phyloP scores from a whole-genome alignment of 2,888 invertebrate genomes.

The Melinaea menophilus region DNA sequence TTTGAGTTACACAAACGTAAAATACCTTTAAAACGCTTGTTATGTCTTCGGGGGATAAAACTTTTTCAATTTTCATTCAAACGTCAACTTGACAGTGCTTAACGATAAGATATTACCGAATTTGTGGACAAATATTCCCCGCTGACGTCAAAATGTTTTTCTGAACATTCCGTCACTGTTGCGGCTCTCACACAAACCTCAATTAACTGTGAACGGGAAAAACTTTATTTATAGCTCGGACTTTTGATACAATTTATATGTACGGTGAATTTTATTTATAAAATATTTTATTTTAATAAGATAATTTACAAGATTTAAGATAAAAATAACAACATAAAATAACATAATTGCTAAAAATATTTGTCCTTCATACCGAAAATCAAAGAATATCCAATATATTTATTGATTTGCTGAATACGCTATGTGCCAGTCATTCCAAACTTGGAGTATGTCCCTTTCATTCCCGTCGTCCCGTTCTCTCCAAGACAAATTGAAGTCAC shows the following conservation, averaged over 20 bases:
- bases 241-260: background rate
- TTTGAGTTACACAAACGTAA: conserved; percentile 28
- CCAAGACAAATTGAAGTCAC: conserved; percentile 52
- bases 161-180: background rate
- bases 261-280: background rate
- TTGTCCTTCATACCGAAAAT: background rate
- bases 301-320: too few relatives aligned
- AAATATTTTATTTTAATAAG: too few relatives aligned
- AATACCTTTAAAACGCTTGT: conserved; percentile 46
- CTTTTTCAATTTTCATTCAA: conserved; percentile 70
- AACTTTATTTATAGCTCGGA: background rate
- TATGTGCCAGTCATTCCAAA: conserved; percentile 26
- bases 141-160: conserved; percentile 36
- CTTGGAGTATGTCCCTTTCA: conserved; percentile 33
- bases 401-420: conserved; percentile 10
- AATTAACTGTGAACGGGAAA: background rate
- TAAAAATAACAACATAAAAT: too few relatives aligned
- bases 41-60: conserved; percentile 52
- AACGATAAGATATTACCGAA: conserved; percentile 48
- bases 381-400: conserved; percentile 4
- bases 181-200: background rate
- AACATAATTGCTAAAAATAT: background rate
- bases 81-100: conserved; percentile 50
- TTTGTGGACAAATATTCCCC: conserved; percentile 37
- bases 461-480: conserved; percentile 37